Evolutionary conservation across 2,888 invertebrate species (phyloP), one percentile per base, ranked within the genome.

Genomic region (Diachrysia chrysitis): DNA sequence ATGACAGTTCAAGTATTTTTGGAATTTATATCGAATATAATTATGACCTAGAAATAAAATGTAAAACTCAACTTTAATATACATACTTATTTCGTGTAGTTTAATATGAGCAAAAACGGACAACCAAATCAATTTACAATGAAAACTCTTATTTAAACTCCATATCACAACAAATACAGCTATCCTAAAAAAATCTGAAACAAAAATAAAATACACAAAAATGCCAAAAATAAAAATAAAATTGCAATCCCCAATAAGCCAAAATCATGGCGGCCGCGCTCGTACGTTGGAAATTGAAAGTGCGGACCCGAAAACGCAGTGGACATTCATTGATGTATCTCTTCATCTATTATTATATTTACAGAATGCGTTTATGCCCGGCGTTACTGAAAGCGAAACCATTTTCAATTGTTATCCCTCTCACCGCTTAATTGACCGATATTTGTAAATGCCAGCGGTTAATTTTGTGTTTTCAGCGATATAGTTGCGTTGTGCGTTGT

Each of bases 331-430:
- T 91, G 93, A 92, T 90, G 90, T 90, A 91, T 90, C 87, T 87
- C 86, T 89, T 89, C 89, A 90, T 91, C 92, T 94, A 94, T 94
- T 94, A 93, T 93, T 94, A 94, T 95, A 95, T 95, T 94, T 94
- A 94, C 93, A 89, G 89, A 87, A 87, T 85, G 77, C 89, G 83
- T 85, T 86, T 84, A 89, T 89, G 85, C 84, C 89, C 84, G 81
- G 87, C 86, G 85, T 83, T 89, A 83, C 71, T 85, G 94, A 94
- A 93, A 95, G 94, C 82, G 93, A 94, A 93, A 93, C 90, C 90
- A 89, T 88, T 92, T 92, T 88, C 93, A 91, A 93, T 93, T 93
- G 94, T 93, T 93, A 93, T 93, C 93, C 88, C 91, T 86, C 87
- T 83, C 88, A 85, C 76, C 86, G 85, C 87, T 92, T 93, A 94